A percentile compares a stretch with the other conserved stretches of the same genome.
Evolutionary conservation across 2,888 invertebrate species (phyloP).

Genomic region (Netelia virgata): DNA sequence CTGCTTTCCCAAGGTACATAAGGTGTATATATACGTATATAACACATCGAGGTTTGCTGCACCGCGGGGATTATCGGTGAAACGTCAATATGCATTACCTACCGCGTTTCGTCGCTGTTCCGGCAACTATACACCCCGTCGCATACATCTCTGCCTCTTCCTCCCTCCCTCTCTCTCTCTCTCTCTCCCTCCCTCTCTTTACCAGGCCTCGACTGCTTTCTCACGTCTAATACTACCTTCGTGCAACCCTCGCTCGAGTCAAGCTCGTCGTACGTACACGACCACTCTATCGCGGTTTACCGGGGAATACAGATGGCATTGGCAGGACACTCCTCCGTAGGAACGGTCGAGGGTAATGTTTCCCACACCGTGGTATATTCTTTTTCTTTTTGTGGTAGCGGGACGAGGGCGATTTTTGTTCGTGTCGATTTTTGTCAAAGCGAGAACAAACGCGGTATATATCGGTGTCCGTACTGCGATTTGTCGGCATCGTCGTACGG

Average conservation of each 20-base stretch:
- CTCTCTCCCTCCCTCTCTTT: slow-evolving; percentile 54
- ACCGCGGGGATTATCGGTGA: slow-evolving; percentile 81
- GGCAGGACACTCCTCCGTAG: neutral
- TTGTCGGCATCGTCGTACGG: neutral
- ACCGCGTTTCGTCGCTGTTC: slow-evolving; percentile 70
- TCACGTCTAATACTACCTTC: slow-evolving; percentile 30
- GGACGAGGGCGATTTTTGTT: neutral
- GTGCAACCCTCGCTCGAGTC: slow-evolving; percentile 24
- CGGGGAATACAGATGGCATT: neutral
- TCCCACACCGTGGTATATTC: neutral
- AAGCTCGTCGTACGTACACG: slow-evolving; percentile 7
- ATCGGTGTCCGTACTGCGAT: slow-evolving; percentile 18
- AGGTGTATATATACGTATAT: slow-evolving; percentile 42
- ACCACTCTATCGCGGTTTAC: slow-evolving; percentile 44
- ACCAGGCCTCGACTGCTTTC: slow-evolving; percentile 22
- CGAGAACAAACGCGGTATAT: neutral
- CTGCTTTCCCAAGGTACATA: slow-evolving; percentile 23
- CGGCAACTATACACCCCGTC: slow-evolving; percentile 50
- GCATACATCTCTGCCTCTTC: slow-evolving; percentile 51
- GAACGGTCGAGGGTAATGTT: too few species aligned
- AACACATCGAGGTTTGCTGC: slow-evolving; percentile 4
- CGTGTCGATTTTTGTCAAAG: neutral
- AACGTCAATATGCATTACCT: slow-evolving; percentile 82
- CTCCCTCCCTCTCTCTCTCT: slow-evolving; percentile 62
- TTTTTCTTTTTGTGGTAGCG: neutral